A percentile compares a stretch with the other conserved stretches of the same genome.
Conservation (phyloP, 2,113 vertebrate species). For the Coracopsis vasa region DNA sequence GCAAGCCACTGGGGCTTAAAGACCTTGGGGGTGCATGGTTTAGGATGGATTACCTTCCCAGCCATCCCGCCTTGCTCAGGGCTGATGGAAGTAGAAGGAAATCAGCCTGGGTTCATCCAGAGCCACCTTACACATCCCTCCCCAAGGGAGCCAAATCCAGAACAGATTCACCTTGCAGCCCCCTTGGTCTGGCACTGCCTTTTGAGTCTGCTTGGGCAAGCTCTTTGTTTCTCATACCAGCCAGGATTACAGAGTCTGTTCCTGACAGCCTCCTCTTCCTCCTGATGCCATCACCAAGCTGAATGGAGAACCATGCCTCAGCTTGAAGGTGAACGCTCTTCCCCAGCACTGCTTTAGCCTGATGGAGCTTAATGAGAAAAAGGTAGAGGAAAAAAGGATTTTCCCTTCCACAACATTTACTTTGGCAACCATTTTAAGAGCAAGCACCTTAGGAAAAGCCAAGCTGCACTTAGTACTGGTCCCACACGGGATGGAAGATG, state of each 20-base stretch:
- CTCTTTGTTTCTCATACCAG: accelerated
- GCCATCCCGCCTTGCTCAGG: neutral
- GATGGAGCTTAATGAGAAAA: neutral
- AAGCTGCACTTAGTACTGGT: neutral
- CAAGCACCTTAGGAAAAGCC: neutral
- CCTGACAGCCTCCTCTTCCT: neutral
- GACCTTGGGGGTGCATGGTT: neutral
- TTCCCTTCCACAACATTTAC: neutral
- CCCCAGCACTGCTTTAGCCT: neutral
- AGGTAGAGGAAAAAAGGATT: neutral
- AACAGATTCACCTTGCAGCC: accelerated
- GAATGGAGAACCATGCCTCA: neutral
- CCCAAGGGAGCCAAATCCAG: neutral
- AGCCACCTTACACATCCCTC: neutral
- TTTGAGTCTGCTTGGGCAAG: neutral
- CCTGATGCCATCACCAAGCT: neutral
- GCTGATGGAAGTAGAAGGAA: neutral
- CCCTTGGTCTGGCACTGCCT: accelerated
- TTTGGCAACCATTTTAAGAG: neutral
- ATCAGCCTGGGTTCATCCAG: neutral
- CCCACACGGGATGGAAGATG: accelerated
- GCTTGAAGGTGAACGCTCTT: neutral
- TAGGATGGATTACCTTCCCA: neutral
- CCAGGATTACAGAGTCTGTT: neutral
- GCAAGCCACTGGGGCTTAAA: neutral